Base-by-base conservation (phyloP, 2,888 invertebrate genomes). In the Gasteruption jaculator region DNA sequence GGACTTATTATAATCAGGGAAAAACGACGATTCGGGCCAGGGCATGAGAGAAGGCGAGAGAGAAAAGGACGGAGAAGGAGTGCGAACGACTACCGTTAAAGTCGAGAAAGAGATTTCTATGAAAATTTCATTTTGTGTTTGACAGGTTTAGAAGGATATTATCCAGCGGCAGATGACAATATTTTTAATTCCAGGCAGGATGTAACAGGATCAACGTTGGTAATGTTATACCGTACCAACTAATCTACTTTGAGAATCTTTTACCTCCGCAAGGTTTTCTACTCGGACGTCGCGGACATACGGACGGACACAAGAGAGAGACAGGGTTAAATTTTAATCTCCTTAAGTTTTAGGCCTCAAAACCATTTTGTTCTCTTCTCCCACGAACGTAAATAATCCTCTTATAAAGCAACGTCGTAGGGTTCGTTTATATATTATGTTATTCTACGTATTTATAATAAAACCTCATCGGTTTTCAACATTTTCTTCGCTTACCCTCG, bases 161-260 rank as follows among this genome's bases (percentile, higher is more conserved):
- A 68, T 64, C 61, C 61, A 26, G 19, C 54, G 37, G 60, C n/a
- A n/a, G 60, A 64, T 60, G 65, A 64, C 61, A 68, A 68, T 65
- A 67, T 67, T 66, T 66, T 67, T 67, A 63, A 65, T 67, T 64
- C 56, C 56, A 41, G 57, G 50, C 59, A 57, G 61, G 54, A 61
- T 61, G 65, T 65, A 68, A 66, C 61, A 65, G 64, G 65, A 68
- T 67, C 56, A 64, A 54, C 47, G 48, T 48, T 53, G 56, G 66
- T 67, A 65, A 67, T 65, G 63, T 64, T 65, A 67, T 63, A 67
- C 60, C 43, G 47, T 43, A 50, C 49, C 50, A 46, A 47, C 56
- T 66, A 66, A 66, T 65, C 66, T 64, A 58, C 63, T 64, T 64
- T 60, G 54, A 49, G 54, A 45, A 54, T 45, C 43, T 44, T 49